Percentiles rank a stretch among this genome's conserved stretches.
These are phyloP conservation scores for Teleogryllus occipitalis DNA, from an alignment of 1,140 invertebrate species.

Conservation along the genomic window DNA sequence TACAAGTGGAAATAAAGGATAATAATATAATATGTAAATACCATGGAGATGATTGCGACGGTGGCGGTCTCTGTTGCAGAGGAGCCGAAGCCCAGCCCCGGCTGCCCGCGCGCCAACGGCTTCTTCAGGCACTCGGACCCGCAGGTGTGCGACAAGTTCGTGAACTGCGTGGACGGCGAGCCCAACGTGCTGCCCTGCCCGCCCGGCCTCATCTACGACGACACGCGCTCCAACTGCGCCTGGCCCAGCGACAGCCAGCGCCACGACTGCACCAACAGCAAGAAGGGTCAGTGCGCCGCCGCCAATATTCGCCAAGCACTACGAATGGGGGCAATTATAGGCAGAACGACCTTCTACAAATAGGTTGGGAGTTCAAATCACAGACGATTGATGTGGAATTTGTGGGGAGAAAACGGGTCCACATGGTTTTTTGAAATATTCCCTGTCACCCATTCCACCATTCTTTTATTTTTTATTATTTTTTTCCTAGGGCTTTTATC, in stretches of 20 bases:
- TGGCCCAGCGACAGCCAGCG: conserved; percentile 57
- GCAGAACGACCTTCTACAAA: too few species aligned
- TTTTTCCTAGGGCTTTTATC: too few species aligned
- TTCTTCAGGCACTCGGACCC: conserved; percentile 70
- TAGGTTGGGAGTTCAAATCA: too few species aligned
- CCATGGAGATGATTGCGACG: not conserved
- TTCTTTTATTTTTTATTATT: too few species aligned
- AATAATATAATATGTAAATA: too few species aligned
- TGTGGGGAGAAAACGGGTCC: too few species aligned
- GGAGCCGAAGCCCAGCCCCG: conserved; percentile 57
- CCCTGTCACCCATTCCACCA: too few species aligned
- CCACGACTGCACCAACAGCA: conserved; percentile 49
- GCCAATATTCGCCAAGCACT: too few species aligned
- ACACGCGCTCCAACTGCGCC: conserved; percentile 61
- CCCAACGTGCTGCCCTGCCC: conserved; percentile 66
- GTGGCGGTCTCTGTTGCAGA: conserved; percentile 42
- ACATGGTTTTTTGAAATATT: too few species aligned
- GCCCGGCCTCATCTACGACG: conserved; percentile 71
- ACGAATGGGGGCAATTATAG: too few species aligned
- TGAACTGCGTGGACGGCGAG: conserved; percentile 68
- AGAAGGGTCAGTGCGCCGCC: conserved; percentile 43
- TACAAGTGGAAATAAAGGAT: too few species aligned
- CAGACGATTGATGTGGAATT: too few species aligned
- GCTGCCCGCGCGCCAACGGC: conserved; percentile 71
- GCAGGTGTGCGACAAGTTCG: conserved; percentile 71